Evolutionary conservation across 1,140 invertebrate species (phyloP).

Genomic region (Caenorhabditis brenneri): DNA sequence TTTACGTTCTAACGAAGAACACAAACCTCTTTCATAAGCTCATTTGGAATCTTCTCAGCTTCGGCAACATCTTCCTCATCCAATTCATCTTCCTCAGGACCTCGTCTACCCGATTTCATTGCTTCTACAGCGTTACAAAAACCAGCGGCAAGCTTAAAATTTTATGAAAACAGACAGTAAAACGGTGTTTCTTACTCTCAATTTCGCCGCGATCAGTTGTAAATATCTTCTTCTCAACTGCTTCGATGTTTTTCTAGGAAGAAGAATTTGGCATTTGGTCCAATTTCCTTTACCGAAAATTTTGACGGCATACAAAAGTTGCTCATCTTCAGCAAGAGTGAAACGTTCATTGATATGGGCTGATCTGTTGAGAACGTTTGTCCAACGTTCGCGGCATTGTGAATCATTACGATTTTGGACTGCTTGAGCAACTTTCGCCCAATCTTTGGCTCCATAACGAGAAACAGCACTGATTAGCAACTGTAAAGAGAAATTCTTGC

Average conservation of each 20-base stretch:
- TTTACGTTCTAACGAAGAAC: background rate
- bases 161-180: background rate
- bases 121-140: background rate
- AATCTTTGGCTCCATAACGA: constrained; percentile 61
- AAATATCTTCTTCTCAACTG: constrained; percentile 34
- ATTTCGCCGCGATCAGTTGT: constrained; percentile 42
- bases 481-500: constrained; percentile 45
- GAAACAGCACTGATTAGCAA: constrained; percentile 52
- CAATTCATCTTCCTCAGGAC: background rate
- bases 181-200: constrained; percentile 33
- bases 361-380: constrained; percentile 43
- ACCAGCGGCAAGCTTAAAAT: background rate
- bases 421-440: constrained; percentile 62
- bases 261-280: background rate
- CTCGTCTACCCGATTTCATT: constrained; percentile 13
- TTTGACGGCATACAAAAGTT: constrained; percentile 46
- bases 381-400: constrained; percentile 71
- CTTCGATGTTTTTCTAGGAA: background rate
- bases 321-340: constrained; percentile 54
- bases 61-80: background rate
- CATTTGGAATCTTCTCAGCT: background rate
- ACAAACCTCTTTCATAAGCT: background rate
- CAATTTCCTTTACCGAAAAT: constrained; percentile 50
- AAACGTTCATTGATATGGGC: constrained; percentile 26
- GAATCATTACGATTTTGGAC: constrained; percentile 62